Conservation (phyloP, 2,888 invertebrate species). For the Stramonita haemastoma region DNA sequence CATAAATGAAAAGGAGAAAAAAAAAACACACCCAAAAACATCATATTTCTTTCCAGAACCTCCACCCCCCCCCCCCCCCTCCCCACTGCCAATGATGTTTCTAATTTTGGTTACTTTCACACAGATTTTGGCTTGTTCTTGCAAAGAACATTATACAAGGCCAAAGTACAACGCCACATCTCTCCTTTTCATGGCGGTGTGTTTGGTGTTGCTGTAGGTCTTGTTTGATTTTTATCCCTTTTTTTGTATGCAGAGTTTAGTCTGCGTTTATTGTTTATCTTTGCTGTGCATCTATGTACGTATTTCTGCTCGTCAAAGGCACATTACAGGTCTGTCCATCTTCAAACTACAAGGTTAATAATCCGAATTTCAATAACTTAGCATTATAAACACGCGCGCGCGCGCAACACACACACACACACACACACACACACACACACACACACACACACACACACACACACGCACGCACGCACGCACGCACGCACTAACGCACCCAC, state of each 20-base stretch:
- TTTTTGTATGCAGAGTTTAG: not conserved
- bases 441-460: constrained; percentile 18
- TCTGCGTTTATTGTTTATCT: not conserved
- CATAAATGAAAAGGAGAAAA: too few relatives aligned
- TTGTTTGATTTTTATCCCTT: not conserved
- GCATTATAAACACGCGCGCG: too few relatives aligned
- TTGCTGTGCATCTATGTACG: not conserved
- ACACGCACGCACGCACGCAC: constrained; percentile 11
- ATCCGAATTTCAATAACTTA: too few relatives aligned
- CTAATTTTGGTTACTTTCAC: too few relatives aligned
- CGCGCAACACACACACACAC: not conserved
- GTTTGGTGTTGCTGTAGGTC: not conserved
- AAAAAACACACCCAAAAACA: too few relatives aligned
- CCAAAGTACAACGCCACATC: too few relatives aligned
- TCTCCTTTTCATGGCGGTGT: not conserved
- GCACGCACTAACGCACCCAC: constrained; percentile 4
- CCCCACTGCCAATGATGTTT: too few relatives aligned
- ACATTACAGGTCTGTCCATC: not conserved
- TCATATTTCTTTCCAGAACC: too few relatives aligned
- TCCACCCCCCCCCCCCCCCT: too few relatives aligned
- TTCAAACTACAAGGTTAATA: too few relatives aligned
- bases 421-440: constrained; percentile 25
- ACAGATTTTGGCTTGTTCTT: too few relatives aligned
- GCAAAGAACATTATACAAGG: too few relatives aligned
- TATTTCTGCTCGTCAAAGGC: not conserved